phyloP scores from a whole-genome alignment of 2,888 invertebrate species.

The Synergus umbraculus region DNA sequence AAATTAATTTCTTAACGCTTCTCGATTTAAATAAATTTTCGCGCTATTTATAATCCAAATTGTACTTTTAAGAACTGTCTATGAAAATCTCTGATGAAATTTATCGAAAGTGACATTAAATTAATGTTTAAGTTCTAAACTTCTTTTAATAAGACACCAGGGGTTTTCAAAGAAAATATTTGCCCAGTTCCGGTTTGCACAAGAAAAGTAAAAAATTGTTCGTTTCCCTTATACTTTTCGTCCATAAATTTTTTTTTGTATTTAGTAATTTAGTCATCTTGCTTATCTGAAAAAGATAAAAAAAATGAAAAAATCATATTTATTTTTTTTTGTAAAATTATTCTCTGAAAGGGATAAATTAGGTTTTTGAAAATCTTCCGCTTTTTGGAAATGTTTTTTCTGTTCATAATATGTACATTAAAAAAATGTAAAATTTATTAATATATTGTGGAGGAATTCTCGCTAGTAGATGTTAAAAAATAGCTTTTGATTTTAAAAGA shows the following conservation, averaged over 20 bases:
- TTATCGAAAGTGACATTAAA: not conserved
- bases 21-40: not conserved
- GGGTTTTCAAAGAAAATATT: not conserved
- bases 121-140: not conserved
- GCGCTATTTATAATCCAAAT: not conserved
- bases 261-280: not conserved
- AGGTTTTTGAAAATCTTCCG: not conserved
- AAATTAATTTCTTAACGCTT: not conserved
- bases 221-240: constrained; percentile 22
- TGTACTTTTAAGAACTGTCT: not conserved
- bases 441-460: not conserved
- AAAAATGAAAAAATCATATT: constrained; percentile 26
- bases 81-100: not conserved
- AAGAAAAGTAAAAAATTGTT: constrained; percentile 1
- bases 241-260: constrained; percentile 13
- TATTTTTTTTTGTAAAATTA: constrained; percentile 13
- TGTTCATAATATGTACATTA: not conserved
- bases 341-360: not conserved
- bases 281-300: constrained; percentile 6
- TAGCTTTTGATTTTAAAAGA: constrained; percentile 13
- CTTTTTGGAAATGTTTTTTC: not conserved
- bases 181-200: not conserved
- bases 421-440: constrained; percentile 3
- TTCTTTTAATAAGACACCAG: not conserved
- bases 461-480: not conserved